Evolutionary conservation across 2,888 invertebrate species (phyloP).

Genomic region (Luffia ferchaultella): DNA sequence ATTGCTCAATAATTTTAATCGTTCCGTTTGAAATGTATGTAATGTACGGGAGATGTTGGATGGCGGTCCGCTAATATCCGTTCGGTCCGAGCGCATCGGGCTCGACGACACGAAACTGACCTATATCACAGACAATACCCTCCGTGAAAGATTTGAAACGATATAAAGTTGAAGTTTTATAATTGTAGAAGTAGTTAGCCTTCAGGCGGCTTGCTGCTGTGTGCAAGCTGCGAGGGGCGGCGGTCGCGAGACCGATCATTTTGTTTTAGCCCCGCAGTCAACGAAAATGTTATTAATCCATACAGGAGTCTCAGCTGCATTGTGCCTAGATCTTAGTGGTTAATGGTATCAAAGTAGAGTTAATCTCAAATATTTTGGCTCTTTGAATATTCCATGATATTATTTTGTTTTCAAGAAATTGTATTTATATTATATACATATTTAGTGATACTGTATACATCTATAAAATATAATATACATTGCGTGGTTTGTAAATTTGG

Average conservation of each 20-base stretch:
- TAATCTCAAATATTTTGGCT: conserved; percentile 64
- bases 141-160: conserved; percentile 50
- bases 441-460: conserved; percentile 62
- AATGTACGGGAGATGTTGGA: conserved; percentile 49
- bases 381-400: conserved; percentile 67
- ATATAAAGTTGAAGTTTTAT: conserved; percentile 52
- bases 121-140: conserved; percentile 64
- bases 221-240: conserved; percentile 41
- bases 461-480: conserved; percentile 46
- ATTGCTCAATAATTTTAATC: conserved; percentile 61
- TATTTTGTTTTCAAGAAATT: conserved; percentile 63
- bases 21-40: conserved; percentile 51
- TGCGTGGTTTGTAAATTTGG: conserved; percentile 63
- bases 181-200: conserved; percentile 53
- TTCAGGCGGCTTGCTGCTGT: conserved; percentile 41
- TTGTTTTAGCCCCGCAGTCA: conserved; percentile 53
- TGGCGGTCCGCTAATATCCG: conserved; percentile 17
- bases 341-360: conserved; percentile 64
- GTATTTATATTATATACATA: conserved; percentile 65
- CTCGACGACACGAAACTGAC: conserved; percentile 37
- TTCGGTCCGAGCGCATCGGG: conserved; percentile 51
- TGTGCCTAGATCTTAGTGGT: conserved; percentile 68
- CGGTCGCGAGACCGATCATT: conserved; percentile 14
- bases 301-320: conserved; percentile 68
- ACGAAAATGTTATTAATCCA: conserved; percentile 64